Percentiles rank a stretch among this genome's conserved stretches.
phyloP scores from a whole-genome alignment of 1,140 invertebrate genomes.

The Trissolcus basalis region DNA sequence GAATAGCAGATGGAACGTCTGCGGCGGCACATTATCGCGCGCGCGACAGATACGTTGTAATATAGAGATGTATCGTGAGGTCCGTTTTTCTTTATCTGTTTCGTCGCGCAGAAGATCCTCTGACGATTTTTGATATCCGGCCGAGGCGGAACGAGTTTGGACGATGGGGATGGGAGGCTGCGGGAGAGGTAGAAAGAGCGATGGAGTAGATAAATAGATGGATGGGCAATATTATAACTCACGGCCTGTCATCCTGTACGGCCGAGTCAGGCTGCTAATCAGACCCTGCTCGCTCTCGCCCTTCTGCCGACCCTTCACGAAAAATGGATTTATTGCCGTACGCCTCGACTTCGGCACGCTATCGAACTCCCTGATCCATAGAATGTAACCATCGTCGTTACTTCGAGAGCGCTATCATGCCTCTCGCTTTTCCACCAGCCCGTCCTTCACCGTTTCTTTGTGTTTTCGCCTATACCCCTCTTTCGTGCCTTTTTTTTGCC shows the following conservation, averaged over 20 bases:
- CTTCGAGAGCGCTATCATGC: slow-evolving; percentile 45
- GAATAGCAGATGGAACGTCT: slow-evolving; percentile 19
- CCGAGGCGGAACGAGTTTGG: slow-evolving; percentile 55
- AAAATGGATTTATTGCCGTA: slow-evolving; percentile 77
- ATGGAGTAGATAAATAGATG: slow-evolving; percentile 75
- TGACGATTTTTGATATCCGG: slow-evolving; percentile 56
- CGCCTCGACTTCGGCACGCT: slow-evolving; percentile 77
- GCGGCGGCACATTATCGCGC: slow-evolving; percentile 17
- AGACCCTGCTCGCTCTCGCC: slow-evolving; percentile 72
- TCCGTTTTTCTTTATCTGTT: slow-evolving; percentile 57
- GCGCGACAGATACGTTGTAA: slow-evolving; percentile 22
- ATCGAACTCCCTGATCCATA: slow-evolving; percentile 77
- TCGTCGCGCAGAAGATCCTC: slow-evolving; percentile 54
- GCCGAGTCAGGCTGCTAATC: slow-evolving; percentile 76
- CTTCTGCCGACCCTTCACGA: slow-evolving; percentile 75
- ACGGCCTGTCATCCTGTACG: slow-evolving; percentile 75
- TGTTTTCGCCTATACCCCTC: slow-evolving; percentile 13
- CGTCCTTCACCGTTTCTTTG: slow-evolving; percentile 50
- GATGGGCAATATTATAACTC: slow-evolving; percentile 77
- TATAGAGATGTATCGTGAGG: slow-evolving; percentile 4
- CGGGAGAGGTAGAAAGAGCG: slow-evolving; percentile 55
- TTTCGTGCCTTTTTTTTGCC: neutral
- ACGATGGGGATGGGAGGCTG: slow-evolving; percentile 25
- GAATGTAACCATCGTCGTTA: slow-evolving; percentile 60
- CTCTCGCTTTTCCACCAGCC: slow-evolving; percentile 63